Conservation (phyloP, 1,140 invertebrate genomes). For the Epicauta chinensis region DNA sequence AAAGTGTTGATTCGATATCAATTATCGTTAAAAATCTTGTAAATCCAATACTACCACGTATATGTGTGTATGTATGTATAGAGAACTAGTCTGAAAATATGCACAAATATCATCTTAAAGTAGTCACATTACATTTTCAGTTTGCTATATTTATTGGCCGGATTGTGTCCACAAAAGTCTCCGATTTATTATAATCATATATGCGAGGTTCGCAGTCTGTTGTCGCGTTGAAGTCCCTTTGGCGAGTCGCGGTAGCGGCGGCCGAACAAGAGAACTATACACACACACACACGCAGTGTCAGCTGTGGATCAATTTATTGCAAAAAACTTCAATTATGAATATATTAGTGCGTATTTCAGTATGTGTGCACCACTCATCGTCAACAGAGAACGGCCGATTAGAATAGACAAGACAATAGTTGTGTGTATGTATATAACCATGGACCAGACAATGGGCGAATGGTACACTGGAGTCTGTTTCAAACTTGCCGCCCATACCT, state of each 20-base stretch:
- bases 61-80: neutral
- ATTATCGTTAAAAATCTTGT: too few species aligned
- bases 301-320: constrained; percentile 8
- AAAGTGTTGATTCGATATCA: too few species aligned
- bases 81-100: constrained; percentile 27
- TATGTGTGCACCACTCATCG: constrained; percentile 21
- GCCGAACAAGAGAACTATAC: neutral
- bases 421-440: constrained; percentile 33
- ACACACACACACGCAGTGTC: neutral
- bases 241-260: neutral
- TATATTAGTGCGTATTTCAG: constrained; percentile 33
- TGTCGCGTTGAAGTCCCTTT: constrained; percentile 14
- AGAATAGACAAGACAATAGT: constrained; percentile 39
- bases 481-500: constrained; percentile 34
- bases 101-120: constrained; percentile 29
- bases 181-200: constrained; percentile 32
- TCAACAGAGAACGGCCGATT: constrained; percentile 24
- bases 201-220: constrained; percentile 15
- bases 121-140: constrained; percentile 33
- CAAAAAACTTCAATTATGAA: constrained; percentile 25
- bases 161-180: constrained; percentile 24
- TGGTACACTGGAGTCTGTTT: constrained; percentile 25
- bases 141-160: constrained; percentile 30
- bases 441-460: constrained; percentile 27
- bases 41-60: too few species aligned